Base-by-base conservation (phyloP, 2,113 vertebrate species). In the Dipodomys stephensi region DNA sequence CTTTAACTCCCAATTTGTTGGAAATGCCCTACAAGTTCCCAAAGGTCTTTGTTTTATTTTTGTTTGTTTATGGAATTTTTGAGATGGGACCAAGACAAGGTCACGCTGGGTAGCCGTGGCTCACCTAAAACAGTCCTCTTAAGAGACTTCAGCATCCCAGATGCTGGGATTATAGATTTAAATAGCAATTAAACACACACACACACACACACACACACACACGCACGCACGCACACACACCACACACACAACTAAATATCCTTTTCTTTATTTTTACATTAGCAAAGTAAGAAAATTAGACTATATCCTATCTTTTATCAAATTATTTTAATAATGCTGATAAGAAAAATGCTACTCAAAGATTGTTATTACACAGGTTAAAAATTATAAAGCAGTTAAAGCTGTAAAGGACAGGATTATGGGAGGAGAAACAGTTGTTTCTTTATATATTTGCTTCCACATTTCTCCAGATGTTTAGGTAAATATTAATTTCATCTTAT, bases 361-460 rank as follows among this genome's bases (percentile, higher is more conserved):
- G 49, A 71, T 46, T 39, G 1, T 85, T 82, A 27, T 89, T 87
- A 79, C 15, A 9, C 49, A 73, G 64, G 13, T 83, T 92, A 91
- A 92, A 95, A 90, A 90, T 65, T 83, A 88, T 30, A 83, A 82
- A 46, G 80, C 2, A 15, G 53, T 89, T 78, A 76, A 92, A 92
- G 79, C 65, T 86, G 49, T 53, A 53, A 57, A 18, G 27, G 4
- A 27, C 23, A 74, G 57, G 28, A 85, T 9, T 71, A 28, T 73
- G 30, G 39, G 82, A 88, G 69, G 15, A 1, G 67, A 4, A 76
- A 12, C 1, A 77, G 1, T 80, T 67, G 3, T 46, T 74, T 80
- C 72, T 90, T 30, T 88, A 49, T 68, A 7, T 64, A 4, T 80
- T 90, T 85, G 46, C 39, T 76, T 85, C n/a, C 5, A 32, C 16